Conservation (phyloP, 2,113 vertebrate species). For the Gobiocypris rarus region DNA sequence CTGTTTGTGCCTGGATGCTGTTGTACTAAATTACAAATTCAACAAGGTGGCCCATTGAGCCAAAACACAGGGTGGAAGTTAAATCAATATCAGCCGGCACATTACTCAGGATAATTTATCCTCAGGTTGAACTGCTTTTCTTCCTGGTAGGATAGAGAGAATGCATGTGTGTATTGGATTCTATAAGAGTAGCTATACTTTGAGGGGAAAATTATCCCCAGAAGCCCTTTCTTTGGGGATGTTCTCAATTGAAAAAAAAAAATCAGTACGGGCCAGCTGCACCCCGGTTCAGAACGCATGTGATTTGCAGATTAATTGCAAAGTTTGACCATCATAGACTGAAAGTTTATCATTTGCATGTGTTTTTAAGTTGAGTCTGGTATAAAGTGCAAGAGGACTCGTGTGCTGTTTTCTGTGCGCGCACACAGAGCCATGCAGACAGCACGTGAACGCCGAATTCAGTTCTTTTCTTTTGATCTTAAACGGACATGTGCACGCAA, state of each 20-base stretch:
- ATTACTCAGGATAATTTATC: conserved; percentile 56
- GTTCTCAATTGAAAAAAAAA: neutral
- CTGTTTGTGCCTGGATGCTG: conserved; percentile 37
- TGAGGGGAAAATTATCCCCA: neutral
- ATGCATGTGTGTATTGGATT: conserved; percentile 5
- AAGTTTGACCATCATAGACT: too few species aligned
- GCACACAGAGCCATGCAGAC: too few species aligned
- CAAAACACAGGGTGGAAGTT: conserved; percentile 51
- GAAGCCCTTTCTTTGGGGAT: neutral
- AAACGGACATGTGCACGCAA: too few species aligned
- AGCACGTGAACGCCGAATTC: too few species aligned
- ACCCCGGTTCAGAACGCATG: too few species aligned
- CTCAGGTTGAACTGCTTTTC: conserved; percentile 37
- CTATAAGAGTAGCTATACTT: neutral
- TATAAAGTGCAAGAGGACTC: too few species aligned
- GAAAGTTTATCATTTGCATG: too few species aligned
- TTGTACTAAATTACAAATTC: conserved; percentile 58
- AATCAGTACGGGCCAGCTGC: neutral
- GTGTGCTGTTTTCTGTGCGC: too few species aligned
- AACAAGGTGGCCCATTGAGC: conserved; percentile 55
- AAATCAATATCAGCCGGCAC: conserved; percentile 57
- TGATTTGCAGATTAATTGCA: too few species aligned
- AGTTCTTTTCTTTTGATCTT: too few species aligned
- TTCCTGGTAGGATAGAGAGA: neutral
- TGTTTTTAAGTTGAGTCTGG: too few species aligned